phyloP scores from a whole-genome alignment of 2,113 vertebrate genomes.

The Clupea harengus region DNA sequence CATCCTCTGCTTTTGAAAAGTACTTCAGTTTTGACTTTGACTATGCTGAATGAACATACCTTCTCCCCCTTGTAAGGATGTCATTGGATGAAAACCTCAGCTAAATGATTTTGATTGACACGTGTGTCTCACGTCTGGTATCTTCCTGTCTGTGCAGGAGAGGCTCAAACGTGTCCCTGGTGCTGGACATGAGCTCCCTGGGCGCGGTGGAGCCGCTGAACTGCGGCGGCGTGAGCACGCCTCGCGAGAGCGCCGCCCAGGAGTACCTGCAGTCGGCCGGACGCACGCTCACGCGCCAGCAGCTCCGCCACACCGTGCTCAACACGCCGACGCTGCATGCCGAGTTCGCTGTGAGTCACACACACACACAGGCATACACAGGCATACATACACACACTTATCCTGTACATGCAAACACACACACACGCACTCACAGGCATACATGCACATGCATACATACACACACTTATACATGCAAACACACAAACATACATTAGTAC shows the following conservation, averaged over 20 bases:
- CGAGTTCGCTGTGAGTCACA: constrained; percentile 84
- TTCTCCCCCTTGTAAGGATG: no score
- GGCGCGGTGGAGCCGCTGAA: constrained; percentile 83
- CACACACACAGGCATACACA: not conserved
- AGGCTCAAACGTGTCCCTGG: constrained; percentile 93
- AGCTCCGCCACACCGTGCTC: constrained; percentile 74
- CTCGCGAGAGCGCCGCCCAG: constrained; percentile 82
- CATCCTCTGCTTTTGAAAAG: no score
- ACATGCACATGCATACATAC: not conserved
- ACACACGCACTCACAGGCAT: not conserved
- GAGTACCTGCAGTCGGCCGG: constrained; percentile 87
- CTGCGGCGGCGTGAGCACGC: constrained; percentile 70
- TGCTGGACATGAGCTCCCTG: constrained; percentile 90
- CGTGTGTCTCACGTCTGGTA: not conserved
- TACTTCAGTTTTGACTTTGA: no score
- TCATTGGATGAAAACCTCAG: no score
- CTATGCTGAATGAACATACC: no score
- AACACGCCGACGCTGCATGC: constrained; percentile 85
- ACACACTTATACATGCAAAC: not conserved
- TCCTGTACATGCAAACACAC: not conserved
- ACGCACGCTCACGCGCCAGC: constrained; percentile 78
- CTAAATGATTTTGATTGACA: no score
- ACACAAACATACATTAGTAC: not conserved
- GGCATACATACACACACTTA: not conserved
- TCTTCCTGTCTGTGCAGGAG: constrained; percentile 66